Conservation (phyloP, 2,113 vertebrate genomes). For the Pomatorhinus ruficollis region DNA sequence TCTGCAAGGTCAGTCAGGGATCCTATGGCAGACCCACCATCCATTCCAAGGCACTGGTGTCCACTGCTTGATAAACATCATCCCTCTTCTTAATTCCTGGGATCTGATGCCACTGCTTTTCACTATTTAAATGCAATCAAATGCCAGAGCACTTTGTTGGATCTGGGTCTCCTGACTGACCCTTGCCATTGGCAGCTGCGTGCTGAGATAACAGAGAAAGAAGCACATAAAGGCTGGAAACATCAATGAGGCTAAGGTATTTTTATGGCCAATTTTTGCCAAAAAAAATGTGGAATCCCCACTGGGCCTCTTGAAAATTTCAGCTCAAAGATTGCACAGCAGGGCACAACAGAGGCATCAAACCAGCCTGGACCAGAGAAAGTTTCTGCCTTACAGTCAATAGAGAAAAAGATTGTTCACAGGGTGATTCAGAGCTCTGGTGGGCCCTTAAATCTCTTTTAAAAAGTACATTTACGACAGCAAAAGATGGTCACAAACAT, state of each 20-base stretch:
- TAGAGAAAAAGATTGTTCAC: background rate
- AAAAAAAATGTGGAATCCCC: constrained; percentile 1
- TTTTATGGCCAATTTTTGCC: background rate
- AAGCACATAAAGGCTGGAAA: background rate
- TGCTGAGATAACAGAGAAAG: background rate
- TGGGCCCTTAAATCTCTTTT: background rate
- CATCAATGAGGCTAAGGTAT: background rate
- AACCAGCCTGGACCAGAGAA: background rate
- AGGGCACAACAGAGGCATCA: background rate
- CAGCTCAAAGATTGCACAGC: background rate
- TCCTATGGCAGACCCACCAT: background rate
- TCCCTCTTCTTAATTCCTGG: background rate
- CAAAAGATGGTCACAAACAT: background rate
- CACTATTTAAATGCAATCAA: background rate
- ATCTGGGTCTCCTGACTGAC: background rate
- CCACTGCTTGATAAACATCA: background rate
- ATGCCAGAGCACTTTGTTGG: background rate
- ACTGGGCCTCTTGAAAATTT: constrained; percentile 9
- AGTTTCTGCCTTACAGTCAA: background rate
- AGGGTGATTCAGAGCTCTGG: background rate
- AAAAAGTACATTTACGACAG: background rate
- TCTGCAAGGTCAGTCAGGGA: background rate
- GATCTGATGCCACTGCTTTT: background rate
- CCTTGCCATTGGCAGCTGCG: background rate
- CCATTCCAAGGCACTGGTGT: background rate